A percentile compares a stretch with the other conserved stretches of the same genome.
These are phyloP conservation scores for Edolisoma coerulescens DNA, from an alignment of 2,113 vertebrate genomes.

Conservation along the genomic window DNA sequence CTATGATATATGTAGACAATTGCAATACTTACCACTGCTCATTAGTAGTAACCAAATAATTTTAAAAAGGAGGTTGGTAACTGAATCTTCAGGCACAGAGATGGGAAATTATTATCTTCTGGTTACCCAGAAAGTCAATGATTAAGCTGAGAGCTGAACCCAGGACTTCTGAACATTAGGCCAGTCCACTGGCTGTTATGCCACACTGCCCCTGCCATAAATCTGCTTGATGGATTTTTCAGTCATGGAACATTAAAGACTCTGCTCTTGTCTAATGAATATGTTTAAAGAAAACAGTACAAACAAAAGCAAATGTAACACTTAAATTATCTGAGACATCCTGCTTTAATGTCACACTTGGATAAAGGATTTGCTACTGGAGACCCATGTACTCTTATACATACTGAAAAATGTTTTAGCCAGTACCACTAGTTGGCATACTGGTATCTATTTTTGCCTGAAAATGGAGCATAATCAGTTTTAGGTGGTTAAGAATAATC, in stretches of 20 bases:
- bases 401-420: constrained; percentile 64
- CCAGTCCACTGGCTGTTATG: constrained; percentile 24
- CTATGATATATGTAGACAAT: not conserved
- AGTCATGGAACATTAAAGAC: constrained; percentile 59
- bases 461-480: constrained; percentile 77
- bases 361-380: constrained; percentile 49
- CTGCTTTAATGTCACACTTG: constrained; percentile 9
- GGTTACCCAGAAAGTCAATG: constrained; percentile 39
- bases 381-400: not conserved
- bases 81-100: not conserved
- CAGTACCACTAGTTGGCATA: constrained; percentile 77
- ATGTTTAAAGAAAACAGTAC: constrained; percentile 50
- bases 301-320: constrained; percentile 53
- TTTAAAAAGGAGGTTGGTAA: not conserved
- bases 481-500: constrained; percentile 77
- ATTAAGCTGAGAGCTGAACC: constrained; percentile 45
- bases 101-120: constrained; percentile 17
- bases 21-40: not conserved
- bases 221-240: constrained; percentile 58
- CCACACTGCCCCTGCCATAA: constrained; percentile 35
- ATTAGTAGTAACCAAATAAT: not conserved
- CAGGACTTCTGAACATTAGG: constrained; percentile 12
- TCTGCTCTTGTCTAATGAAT: constrained; percentile 46
- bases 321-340: constrained; percentile 19
- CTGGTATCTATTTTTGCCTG: constrained; percentile 67